These are phyloP conservation scores for Bergia puertoricense DNA, from an alignment of 92 coral and sea anemone species.

Conservation along the genomic window DNA sequence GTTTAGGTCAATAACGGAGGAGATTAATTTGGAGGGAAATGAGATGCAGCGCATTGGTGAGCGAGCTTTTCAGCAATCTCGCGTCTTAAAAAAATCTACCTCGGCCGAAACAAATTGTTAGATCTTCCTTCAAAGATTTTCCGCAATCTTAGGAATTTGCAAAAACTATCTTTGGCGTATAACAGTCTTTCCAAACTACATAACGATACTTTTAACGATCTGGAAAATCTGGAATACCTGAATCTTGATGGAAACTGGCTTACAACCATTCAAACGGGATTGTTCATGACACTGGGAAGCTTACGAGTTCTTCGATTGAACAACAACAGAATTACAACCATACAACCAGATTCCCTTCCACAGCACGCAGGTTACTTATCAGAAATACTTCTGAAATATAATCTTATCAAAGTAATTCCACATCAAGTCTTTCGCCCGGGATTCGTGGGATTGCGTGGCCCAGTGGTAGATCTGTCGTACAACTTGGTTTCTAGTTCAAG, in stretches of 20 bases:
- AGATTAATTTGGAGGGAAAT: slow-evolving; percentile 20
- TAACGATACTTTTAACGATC: slow-evolving; percentile 44
- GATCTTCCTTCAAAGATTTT: slow-evolving; percentile 14
- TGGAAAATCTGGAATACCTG: slow-evolving; percentile 54
- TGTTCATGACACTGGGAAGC: slow-evolving; percentile 46
- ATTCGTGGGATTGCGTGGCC: slow-evolving; percentile 7
- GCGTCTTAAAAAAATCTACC: not conserved
- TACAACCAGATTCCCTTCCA: slow-evolving; percentile 57
- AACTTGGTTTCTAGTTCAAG: slow-evolving; percentile 8
- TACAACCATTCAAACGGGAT: slow-evolving; percentile 36
- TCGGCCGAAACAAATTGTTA: not conserved
- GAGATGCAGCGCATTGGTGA: not conserved
- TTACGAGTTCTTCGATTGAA: slow-evolving; percentile 57
- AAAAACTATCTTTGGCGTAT: slow-evolving; percentile 41
- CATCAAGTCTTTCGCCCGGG: slow-evolving; percentile 11
- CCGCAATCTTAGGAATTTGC: not conserved
- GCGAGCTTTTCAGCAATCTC: not conserved
- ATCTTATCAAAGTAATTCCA: slow-evolving; percentile 54
- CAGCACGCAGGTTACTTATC: slow-evolving; percentile 51
- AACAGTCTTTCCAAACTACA: slow-evolving; percentile 62
- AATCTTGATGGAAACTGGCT: slow-evolving; percentile 59
- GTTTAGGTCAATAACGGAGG: not conserved
- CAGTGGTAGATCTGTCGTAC: not conserved
- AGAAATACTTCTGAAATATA: slow-evolving; percentile 44
- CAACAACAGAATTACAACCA: slow-evolving; percentile 42